Evolutionary conservation across 2,113 vertebrate species (phyloP).

Genomic region (Dromas ardeola): DNA sequence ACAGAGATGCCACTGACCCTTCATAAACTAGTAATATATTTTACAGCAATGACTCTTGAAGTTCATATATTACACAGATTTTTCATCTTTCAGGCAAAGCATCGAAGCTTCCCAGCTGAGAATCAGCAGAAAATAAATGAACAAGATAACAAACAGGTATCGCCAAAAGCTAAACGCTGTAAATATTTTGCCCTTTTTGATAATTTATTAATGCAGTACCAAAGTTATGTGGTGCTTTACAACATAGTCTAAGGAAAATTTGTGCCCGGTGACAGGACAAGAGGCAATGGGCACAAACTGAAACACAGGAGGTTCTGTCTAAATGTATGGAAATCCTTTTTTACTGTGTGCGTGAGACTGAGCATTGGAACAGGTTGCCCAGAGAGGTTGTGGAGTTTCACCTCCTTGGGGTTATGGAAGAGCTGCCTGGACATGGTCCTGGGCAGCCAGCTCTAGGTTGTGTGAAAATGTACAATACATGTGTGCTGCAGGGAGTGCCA

Average conservation of each 20-base stretch:
- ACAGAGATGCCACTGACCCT: background rate
- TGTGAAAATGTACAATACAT: background rate
- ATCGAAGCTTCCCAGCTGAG: constrained; percentile 74
- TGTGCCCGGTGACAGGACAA: background rate
- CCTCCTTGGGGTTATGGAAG: background rate
- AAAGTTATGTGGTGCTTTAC: background rate
- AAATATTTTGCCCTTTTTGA: background rate
- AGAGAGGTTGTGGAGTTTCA: background rate
- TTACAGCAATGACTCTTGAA: background rate
- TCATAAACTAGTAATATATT: background rate
- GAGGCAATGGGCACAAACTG: background rate
- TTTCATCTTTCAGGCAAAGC: constrained; percentile 80
- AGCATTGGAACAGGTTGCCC: background rate
- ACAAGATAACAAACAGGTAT: constrained; percentile 80
- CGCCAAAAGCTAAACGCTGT: background rate
- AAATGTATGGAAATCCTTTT: background rate
- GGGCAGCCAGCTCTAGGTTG: background rate
- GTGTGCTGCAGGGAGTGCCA: background rate
- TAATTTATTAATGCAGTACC: background rate
- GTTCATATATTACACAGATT: background rate
- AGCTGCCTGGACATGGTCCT: background rate
- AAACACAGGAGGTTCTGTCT: background rate
- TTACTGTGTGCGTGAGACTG: background rate
- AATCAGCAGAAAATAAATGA: constrained; percentile 80
- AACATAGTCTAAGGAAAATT: background rate